Conservation (phyloP, 2,797 vertebrate species). For the Sebastes trivittatus region DNA sequence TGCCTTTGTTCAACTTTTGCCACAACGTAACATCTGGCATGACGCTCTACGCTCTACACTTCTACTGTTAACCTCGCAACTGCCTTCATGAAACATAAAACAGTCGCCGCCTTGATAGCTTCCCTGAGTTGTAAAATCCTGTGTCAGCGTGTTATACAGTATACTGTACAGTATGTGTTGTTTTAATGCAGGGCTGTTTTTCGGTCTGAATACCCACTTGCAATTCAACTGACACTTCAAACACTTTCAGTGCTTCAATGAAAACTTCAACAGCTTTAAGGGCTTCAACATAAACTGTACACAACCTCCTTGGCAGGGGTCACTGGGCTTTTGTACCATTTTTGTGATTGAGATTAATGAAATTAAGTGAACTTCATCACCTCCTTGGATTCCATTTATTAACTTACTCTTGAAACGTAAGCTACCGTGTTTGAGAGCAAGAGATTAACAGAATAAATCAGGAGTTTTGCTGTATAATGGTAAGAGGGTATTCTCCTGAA, state of each 20-base stretch:
- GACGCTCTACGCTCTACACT: no score
- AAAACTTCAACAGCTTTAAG: background rate
- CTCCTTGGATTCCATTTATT: slow-evolving; percentile 11
- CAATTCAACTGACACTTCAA: background rate
- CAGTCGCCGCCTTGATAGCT: no score
- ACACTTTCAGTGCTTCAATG: background rate
- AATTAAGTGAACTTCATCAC: slow-evolving; percentile 7
- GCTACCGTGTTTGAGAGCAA: background rate
- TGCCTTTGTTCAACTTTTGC: no score
- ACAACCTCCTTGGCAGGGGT: background rate
- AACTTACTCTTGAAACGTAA: slow-evolving; percentile 18
- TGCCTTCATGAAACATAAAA: no score
- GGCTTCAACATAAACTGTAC: background rate
- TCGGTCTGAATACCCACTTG: background rate
- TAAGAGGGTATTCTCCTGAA: background rate
- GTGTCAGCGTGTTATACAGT: no score
- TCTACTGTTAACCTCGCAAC: no score
- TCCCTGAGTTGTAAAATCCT: no score
- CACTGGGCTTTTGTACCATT: background rate
- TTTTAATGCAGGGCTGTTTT: background rate
- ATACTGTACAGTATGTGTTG: no score
- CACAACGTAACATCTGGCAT: no score
- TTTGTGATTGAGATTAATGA: background rate
- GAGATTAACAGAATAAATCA: slow-evolving; percentile 49
- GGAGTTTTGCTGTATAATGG: background rate